Evolutionary conservation across 1,140 invertebrate species (phyloP), one percentile per base, ranked within the genome.

Genomic region (Bilobella aurantiaca): DNA sequence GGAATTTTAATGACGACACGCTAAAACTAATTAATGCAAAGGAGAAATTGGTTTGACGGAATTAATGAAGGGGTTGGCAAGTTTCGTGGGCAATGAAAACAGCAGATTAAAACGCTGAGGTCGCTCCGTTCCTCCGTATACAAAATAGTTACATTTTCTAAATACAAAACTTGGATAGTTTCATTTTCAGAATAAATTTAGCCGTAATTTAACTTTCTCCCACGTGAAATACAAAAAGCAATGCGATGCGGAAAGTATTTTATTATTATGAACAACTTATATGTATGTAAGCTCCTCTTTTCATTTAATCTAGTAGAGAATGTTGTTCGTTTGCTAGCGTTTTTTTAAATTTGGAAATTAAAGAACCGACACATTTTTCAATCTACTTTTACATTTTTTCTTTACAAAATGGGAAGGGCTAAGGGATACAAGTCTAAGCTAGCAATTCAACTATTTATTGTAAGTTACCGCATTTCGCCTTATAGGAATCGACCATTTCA

Each of bases 1-100:
- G 5, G 49, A 53, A 53, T 53, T 53, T 23, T 53, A 53, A 53
- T 53, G 23, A 53, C 12, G 49, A 53, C 49, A 53, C 5, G 49
- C 8, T 42, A 12, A 42, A 42, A 42, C 8, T 42, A 53, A 53
- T 53, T 53, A 53, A 53, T 53, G 12, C 49, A 53, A 53, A 53
- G 49, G 23, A 8, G 8, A 53, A 53, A 53, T 53, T 23, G 23
- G 49, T 42, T 42, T 42, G 8, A 42, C 14, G 23, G 12, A 53
- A 23, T 53, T 53, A 53, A 53, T 23, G 49, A 53, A 53, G n/a
- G n/a, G n/a, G n/a, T n/a, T n/a, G n/a, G n/a, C n/a, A n/a, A n/a
- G n/a, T n/a, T n/a, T n/a, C n/a, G n/a, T n/a, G n/a, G n/a, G n/a
- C n/a, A n/a, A n/a, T n/a, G n/a, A n/a, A n/a, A n/a, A n/a, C n/a